A percentile compares a stretch with the other conserved stretches of the same genome.
phyloP scores from a whole-genome alignment of 2,797 vertebrate genomes.

The Atherinosoma microstoma region DNA sequence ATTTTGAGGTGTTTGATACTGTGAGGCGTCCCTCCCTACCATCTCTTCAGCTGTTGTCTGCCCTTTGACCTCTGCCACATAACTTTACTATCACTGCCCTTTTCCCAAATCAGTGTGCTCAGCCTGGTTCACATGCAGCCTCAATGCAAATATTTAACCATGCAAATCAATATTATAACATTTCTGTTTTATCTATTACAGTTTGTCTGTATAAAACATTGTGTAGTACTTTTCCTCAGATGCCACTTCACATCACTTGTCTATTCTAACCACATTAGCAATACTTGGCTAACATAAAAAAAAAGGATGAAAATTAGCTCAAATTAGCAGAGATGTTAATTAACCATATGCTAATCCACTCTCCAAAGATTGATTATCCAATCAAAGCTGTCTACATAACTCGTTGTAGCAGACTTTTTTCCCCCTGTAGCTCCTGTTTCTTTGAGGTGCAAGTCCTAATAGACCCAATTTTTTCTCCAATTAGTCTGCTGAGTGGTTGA shows the following conservation, averaged over 20 bases:
- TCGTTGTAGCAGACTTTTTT: not conserved
- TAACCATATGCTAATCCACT: not conserved
- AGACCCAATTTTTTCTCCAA: too few relatives aligned
- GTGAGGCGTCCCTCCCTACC: not conserved
- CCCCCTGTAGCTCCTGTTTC: too few relatives aligned
- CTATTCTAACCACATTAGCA: not conserved
- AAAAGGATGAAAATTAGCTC: not conserved
- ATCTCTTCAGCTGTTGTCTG: constrained; percentile 40
- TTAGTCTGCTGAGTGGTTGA: too few relatives aligned
- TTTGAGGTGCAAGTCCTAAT: too few relatives aligned
- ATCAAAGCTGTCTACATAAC: not conserved
- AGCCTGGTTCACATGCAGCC: not conserved
- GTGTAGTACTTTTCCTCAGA: not conserved
- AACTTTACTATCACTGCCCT: constrained; percentile 20
- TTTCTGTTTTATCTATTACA: not conserved
- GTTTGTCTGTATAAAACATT: not conserved
- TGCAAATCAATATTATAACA: constrained; percentile 4
- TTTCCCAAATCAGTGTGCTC: not conserved
- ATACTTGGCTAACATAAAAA: not conserved
- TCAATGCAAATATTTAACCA: constrained; percentile 22
- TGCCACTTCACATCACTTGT: not conserved
- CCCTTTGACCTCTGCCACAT: constrained; percentile 41
- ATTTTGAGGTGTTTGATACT: constrained; percentile 6
- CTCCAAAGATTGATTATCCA: not conserved
- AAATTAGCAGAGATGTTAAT: not conserved